Evolutionary conservation across 2,797 vertebrate species (phyloP).

Genomic region (Nannoperca obscura): DNA sequence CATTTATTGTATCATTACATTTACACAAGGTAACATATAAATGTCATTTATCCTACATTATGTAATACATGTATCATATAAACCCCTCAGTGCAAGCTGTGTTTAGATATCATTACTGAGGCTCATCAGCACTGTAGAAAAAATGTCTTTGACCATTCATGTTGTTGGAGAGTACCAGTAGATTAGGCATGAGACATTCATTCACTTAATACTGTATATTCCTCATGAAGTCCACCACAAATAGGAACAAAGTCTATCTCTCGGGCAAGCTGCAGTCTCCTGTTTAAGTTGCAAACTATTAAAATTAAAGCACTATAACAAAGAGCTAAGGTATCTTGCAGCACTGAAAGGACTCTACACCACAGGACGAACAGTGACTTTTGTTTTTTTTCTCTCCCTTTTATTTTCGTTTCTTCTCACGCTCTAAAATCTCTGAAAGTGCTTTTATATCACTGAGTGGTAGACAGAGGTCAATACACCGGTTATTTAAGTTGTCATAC

Average conservation of each 20-base stretch:
- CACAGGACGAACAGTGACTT: slow-evolving; percentile 21
- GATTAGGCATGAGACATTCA: background rate
- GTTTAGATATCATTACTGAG: background rate
- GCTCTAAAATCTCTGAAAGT: slow-evolving; percentile 3
- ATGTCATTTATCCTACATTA: background rate
- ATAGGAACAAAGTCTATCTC: background rate
- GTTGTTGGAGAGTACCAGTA: background rate
- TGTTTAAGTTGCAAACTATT: background rate
- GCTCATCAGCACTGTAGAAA: background rate
- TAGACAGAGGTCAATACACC: slow-evolving; percentile 37
- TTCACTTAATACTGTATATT: background rate
- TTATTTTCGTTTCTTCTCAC: slow-evolving; percentile 23
- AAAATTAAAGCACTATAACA: slow-evolving; percentile 7
- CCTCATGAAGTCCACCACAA: background rate
- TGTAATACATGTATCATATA: background rate
- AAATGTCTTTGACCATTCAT: background rate
- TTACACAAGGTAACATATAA: background rate
- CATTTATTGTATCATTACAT: background rate
- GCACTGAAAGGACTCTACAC: slow-evolving; percentile 30
- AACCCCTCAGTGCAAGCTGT: background rate
- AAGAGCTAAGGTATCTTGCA: slow-evolving; percentile 19
- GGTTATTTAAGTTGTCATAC: slow-evolving; percentile 43
- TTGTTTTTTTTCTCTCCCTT: background rate
- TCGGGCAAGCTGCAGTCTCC: background rate
- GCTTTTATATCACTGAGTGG: slow-evolving; percentile 59